Percentiles rank a stretch among this genome's conserved stretches.
These are phyloP conservation scores for Trachemys scripta DNA, from an alignment of 2,113 vertebrate genomes.

Conservation along the genomic window DNA sequence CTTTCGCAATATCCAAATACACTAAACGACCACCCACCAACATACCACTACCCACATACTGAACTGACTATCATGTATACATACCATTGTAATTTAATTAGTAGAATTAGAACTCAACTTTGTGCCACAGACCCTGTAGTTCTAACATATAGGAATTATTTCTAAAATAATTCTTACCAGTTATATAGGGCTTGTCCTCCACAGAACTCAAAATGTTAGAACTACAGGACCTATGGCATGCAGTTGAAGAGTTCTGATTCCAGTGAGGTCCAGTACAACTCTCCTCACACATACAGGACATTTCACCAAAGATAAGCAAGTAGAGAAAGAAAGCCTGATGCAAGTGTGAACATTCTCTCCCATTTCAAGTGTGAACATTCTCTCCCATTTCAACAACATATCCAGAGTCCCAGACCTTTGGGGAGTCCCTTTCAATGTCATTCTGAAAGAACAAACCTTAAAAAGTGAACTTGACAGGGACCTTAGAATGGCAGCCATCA, in stretches of 20 bases:
- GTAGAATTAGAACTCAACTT: neutral
- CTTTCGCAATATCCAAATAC: neutral
- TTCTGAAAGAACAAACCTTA: neutral
- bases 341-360: neutral
- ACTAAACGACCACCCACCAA: neutral
- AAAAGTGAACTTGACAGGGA: neutral
- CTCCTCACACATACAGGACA: neutral
- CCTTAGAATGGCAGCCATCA: neutral
- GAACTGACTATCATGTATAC: neutral
- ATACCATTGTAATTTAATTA: neutral
- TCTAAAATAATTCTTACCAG: neutral
- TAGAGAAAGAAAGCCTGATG: neutral
- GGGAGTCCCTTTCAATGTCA: neutral
- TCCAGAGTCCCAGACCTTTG: conserved; percentile 11
- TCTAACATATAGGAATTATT: neutral
- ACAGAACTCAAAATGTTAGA: neutral
- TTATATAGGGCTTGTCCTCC: neutral
- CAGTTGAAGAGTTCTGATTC: neutral
- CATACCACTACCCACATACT: neutral
- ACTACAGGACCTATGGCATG: neutral
- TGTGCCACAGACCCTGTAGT: neutral
- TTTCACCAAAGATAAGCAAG: neutral
- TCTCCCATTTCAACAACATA: neutral
- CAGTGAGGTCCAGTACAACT: neutral
- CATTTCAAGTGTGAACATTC: neutral